A percentile compares a stretch with the other conserved stretches of the same genome.
phyloP scores from a whole-genome alignment of 2,113 vertebrate genomes.

The Ptyas mucosa region DNA sequence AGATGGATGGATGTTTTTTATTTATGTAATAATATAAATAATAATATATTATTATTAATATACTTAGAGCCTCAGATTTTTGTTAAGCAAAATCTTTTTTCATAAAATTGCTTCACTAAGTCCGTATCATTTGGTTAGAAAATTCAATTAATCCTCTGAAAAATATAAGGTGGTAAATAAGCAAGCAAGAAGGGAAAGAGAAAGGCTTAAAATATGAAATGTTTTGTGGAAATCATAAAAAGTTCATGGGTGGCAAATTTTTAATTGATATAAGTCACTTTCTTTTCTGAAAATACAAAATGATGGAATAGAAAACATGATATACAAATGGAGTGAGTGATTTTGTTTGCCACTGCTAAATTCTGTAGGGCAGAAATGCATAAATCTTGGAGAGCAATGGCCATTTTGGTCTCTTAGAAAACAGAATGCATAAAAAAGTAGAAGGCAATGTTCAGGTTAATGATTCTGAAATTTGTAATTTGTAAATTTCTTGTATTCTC shows the following conservation, averaged over 20 bases:
- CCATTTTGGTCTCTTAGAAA: neutral
- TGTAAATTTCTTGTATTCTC: neutral
- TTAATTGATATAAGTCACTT: neutral
- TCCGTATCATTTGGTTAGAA: slow-evolving; percentile 35
- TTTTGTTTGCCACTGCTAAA: neutral
- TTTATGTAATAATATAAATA: no score
- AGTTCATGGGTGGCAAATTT: neutral
- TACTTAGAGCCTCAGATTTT: slow-evolving; percentile 40
- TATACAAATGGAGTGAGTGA: neutral
- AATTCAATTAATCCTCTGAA: slow-evolving; percentile 43
- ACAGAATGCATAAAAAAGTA: neutral
- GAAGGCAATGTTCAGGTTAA: no score
- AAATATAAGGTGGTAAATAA: slow-evolving; percentile 34
- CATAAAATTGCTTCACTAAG: slow-evolving; percentile 44
- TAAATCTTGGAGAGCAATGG: neutral
- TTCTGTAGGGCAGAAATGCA: neutral
- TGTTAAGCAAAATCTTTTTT: slow-evolving; percentile 45
- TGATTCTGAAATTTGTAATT: neutral
- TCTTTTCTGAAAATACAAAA: neutral
- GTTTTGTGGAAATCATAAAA: neutral
- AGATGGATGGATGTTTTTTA: slow-evolving; percentile 53
- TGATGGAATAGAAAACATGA: neutral
- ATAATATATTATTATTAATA: slow-evolving; percentile 37
- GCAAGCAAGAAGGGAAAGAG: neutral
- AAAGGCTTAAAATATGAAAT: neutral